Base-by-base conservation (phyloP, 2,113 vertebrate species). In the Calypte anna region DNA sequence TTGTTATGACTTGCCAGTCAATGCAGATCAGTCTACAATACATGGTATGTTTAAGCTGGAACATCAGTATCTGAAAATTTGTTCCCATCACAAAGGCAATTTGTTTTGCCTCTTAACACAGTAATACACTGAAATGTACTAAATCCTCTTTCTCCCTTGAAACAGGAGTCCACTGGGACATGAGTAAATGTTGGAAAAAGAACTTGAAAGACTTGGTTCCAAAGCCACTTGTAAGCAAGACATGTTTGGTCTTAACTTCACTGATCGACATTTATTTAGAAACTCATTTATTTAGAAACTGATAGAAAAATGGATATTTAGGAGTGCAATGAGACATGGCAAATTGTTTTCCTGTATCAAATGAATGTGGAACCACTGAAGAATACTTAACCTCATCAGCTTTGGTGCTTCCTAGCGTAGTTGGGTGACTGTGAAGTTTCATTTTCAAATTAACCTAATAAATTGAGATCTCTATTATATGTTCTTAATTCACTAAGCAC, bases 241-340 rank as follows among this genome's bases (percentile, higher is more conserved):
- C 0, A 0, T 10, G 0, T 53, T 76, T 86, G 28, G 19, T 14
- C 12, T 48, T 50, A 46, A 12, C 4, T 30, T 18, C 15, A 12
- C 13, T 59, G 21, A 24, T 31, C 7, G 30, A 10, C 8, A 8
- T 44, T 57, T 8, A n/a, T 3, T 51, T 66, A 36, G 22, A 67
- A 72, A 36, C 14, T 14, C 23, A 48, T 7, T 82, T 19, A 46
- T 40, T 40, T 40, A 40, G 40, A 40, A 40, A 40, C 11, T 40
- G 40, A 40, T 40, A 40, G 40, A 40, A 40, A 40, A 40, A 40
- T 40, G 40, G 40, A 40, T 31, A 10, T 58, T 66, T 40, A 16
- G 23, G 30, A 73, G 21, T 8, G 8, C 53, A 48, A 53, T 19
- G 18, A 68, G 22, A 67, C 64, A 16, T 17, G 6, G 8, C 30